A percentile compares a stretch with the other conserved stretches of the same genome.
Conservation (phyloP, 2,888 invertebrate genomes). For the Hemicrepidius hirtus region DNA sequence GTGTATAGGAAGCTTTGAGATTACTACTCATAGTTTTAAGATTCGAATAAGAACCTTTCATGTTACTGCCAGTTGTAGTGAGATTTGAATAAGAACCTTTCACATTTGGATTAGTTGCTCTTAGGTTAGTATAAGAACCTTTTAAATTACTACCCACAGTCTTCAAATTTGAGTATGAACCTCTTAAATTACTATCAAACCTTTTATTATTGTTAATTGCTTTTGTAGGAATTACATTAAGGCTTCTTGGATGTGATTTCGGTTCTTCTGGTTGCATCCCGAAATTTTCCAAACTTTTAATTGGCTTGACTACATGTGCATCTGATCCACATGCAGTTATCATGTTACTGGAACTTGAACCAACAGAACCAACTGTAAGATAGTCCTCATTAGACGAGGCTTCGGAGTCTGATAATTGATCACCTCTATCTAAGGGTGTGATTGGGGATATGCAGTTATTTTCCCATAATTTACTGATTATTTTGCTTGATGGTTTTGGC, state of each 20-base stretch:
- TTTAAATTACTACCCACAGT: slow-evolving; percentile 61
- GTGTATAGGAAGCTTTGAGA: slow-evolving; percentile 45
- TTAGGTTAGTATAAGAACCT: slow-evolving; percentile 62
- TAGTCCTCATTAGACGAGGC: slow-evolving; percentile 67
- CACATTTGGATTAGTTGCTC: slow-evolving; percentile 63
- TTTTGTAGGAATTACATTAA: slow-evolving; percentile 18
- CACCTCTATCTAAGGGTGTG: slow-evolving; percentile 53
- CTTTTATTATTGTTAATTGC: slow-evolving; percentile 45
- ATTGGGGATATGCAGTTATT: slow-evolving; percentile 67
- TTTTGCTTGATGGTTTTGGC: slow-evolving; percentile 62
- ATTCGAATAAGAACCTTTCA: slow-evolving; percentile 32
- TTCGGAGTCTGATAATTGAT: slow-evolving; percentile 67
- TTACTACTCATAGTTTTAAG: slow-evolving; percentile 40
- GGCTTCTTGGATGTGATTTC: slow-evolving; percentile 30
- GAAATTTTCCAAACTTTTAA: slow-evolving; percentile 16
- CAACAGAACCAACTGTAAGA: slow-evolving; percentile 57
- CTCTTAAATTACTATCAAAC: slow-evolving; percentile 49
- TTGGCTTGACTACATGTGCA: neutral
- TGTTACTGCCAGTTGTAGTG: slow-evolving; percentile 48
- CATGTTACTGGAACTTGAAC: slow-evolving; percentile 15
- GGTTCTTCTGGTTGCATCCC: neutral
- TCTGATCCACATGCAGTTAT: slow-evolving; percentile 27
- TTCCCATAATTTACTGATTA: slow-evolving; percentile 58
- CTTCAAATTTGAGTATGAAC: slow-evolving; percentile 64
- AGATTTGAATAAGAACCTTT: slow-evolving; percentile 56